Conservation (phyloP, 2,888 invertebrate species). For the Lasioglossum figueresi region DNA sequence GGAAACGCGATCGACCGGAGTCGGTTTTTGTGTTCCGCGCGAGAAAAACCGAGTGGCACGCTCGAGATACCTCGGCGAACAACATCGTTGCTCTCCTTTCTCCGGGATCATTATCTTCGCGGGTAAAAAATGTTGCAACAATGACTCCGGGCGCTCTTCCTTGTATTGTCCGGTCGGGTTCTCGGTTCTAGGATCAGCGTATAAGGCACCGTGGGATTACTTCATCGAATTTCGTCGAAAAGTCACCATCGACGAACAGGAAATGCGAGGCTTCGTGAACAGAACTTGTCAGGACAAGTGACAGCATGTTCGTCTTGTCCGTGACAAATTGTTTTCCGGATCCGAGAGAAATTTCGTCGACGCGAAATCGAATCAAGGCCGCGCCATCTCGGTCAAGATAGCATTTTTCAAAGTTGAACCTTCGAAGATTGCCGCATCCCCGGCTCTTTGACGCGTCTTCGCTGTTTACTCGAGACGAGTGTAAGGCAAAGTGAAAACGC, state of each 20-base stretch:
- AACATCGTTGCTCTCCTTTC: conserved; percentile 26
- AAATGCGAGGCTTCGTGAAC: not conserved
- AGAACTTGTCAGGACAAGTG: too few species aligned
- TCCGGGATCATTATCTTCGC: conserved; percentile 13
- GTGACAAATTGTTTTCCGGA: not conserved
- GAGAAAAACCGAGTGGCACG: conserved; percentile 27
- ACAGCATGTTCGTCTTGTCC: too few species aligned
- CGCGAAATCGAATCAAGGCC: not conserved
- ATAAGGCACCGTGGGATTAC: not conserved
- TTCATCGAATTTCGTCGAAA: not conserved
- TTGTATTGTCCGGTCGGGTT: conserved; percentile 6
- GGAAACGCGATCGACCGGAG: not conserved
- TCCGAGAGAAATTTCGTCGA: not conserved
- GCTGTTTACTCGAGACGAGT: conserved; percentile 10
- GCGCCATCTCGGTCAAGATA: not conserved
- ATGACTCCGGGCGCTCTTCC: conserved; percentile 15
- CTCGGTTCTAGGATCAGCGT: conserved; percentile 1
- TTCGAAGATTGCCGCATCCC: not conserved
- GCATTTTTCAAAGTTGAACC: not conserved
- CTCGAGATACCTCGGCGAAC: not conserved
- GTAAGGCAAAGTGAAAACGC: conserved; percentile 11
- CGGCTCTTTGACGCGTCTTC: not conserved
- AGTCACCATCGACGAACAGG: not conserved
- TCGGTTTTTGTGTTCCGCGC: conserved; percentile 19
- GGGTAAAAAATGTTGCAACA: conserved; percentile 3